phyloP scores from a whole-genome alignment of 2,888 invertebrate species.

The Pyrrhia umbra region DNA sequence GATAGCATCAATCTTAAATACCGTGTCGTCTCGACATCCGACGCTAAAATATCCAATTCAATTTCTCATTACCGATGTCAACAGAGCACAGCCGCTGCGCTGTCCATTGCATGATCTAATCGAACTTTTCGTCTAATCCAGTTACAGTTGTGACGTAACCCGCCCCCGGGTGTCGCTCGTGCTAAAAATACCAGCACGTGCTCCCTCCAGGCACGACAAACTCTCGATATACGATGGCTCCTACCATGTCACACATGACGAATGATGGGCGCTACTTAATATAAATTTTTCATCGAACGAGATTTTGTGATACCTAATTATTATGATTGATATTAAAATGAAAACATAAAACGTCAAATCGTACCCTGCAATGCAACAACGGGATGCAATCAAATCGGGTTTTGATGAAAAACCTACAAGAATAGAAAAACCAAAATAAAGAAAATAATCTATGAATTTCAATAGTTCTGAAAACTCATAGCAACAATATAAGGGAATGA shows the following conservation, averaged over 20 bases:
- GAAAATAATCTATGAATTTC: background rate
- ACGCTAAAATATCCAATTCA: slow-evolving; percentile 25
- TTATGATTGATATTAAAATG: background rate
- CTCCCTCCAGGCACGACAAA: slow-evolving; percentile 76
- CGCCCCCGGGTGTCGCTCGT: slow-evolving; percentile 81
- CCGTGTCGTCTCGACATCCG: slow-evolving; percentile 11
- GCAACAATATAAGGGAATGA: background rate
- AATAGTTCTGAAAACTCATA: background rate
- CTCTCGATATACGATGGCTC: slow-evolving; percentile 68
- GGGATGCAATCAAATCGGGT: no score
- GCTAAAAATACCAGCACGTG: slow-evolving; percentile 84
- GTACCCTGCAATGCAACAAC: no score
- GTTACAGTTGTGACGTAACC: slow-evolving; percentile 78
- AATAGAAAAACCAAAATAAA: no score
- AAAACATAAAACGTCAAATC: no score
- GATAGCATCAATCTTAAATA: slow-evolving; percentile 18
- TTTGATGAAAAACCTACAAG: no score
- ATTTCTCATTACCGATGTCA: slow-evolving; percentile 50
- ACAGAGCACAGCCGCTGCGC: slow-evolving; percentile 44
- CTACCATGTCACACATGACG: slow-evolving; percentile 56
- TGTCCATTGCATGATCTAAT: slow-evolving; percentile 59
- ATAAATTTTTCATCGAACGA: no score
- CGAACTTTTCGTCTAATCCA: slow-evolving; percentile 71
- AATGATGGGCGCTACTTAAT: slow-evolving; percentile 21
- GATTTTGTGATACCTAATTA: no score